Evolutionary conservation across 2,888 invertebrate species (phyloP).

Genomic region (Notodonta dromedarius): DNA sequence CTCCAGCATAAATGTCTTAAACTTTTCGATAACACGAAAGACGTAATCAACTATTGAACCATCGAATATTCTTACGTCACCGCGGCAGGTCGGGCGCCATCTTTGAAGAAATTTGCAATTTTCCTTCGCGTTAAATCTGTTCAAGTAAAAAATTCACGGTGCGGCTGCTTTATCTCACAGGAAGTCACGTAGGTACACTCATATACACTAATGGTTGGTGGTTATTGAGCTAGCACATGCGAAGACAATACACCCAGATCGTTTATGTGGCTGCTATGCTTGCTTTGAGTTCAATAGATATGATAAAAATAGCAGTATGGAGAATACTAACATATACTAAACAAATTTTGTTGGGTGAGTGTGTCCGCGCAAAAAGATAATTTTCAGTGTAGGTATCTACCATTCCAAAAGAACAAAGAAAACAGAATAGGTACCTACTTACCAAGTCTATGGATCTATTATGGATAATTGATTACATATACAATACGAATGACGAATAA

Average conservation of each 20-base stretch:
- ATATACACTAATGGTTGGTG: constrained; percentile 59
- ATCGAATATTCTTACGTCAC: constrained; percentile 37
- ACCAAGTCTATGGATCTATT: no score
- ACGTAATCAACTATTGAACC: neutral
- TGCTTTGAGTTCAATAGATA: no score
- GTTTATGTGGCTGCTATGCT: no score
- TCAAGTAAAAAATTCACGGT: constrained; percentile 65
- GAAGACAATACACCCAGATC: constrained; percentile 15
- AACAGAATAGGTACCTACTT: no score
- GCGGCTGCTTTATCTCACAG: constrained; percentile 31
- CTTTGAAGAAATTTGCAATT: constrained; percentile 69
- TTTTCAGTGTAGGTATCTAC: neutral
- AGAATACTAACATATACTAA: no score
- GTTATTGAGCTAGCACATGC: constrained; percentile 49
- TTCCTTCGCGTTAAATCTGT: constrained; percentile 62
- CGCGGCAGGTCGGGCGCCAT: constrained; percentile 30
- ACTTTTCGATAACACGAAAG: neutral
- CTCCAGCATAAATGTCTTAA: neutral
- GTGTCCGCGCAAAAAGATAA: neutral
- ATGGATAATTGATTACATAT: no score
- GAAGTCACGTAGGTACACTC: constrained; percentile 29
- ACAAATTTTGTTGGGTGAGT: no score
- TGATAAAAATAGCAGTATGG: no score
- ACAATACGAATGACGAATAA: no score
- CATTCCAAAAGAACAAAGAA: no score